Conservation (phyloP, 2,797 vertebrate species). For the Prionace glauca region DNA sequence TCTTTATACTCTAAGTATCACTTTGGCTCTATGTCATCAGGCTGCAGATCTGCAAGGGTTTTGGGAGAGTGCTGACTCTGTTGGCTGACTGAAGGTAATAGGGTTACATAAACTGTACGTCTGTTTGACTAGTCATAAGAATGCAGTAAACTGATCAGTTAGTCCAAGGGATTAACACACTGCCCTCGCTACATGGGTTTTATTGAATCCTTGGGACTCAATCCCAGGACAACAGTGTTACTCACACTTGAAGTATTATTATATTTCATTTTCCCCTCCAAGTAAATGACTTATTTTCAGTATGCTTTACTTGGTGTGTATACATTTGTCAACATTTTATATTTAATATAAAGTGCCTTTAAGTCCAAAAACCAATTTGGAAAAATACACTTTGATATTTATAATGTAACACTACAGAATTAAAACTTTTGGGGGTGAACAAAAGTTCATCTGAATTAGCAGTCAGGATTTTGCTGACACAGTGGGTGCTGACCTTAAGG, state of each 20-base stretch:
- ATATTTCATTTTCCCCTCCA: constrained; percentile 15
- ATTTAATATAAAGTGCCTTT: not conserved
- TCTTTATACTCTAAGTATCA: constrained; percentile 1
- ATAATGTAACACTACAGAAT: not conserved
- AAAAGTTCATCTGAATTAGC: constrained; percentile 29
- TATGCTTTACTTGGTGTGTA: not conserved
- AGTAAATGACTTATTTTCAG: constrained; percentile 6
- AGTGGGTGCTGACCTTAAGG: constrained; percentile 21
- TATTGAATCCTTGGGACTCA: not conserved
- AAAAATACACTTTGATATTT: constrained; percentile 3
- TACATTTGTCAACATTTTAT: not conserved
- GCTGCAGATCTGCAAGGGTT: not conserved
- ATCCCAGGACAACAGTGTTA: constrained; percentile 28
- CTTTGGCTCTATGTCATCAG: not conserved
- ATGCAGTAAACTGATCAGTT: constrained; percentile 17
- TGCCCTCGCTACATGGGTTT: constrained; percentile 25
- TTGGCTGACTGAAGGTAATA: constrained; percentile 5
- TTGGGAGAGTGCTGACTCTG: constrained; percentile 27
- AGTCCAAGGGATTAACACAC: constrained; percentile 34
- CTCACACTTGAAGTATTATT: constrained; percentile 23
- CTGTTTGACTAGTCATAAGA: constrained; percentile 27
- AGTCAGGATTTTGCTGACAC: constrained; percentile 20
- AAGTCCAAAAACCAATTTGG: not conserved
- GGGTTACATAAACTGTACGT: constrained; percentile 35
- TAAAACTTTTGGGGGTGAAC: not conserved